Evolutionary conservation across 2,797 vertebrate genomes (phyloP).

Genomic region (Stomatorhinus walkeri): DNA sequence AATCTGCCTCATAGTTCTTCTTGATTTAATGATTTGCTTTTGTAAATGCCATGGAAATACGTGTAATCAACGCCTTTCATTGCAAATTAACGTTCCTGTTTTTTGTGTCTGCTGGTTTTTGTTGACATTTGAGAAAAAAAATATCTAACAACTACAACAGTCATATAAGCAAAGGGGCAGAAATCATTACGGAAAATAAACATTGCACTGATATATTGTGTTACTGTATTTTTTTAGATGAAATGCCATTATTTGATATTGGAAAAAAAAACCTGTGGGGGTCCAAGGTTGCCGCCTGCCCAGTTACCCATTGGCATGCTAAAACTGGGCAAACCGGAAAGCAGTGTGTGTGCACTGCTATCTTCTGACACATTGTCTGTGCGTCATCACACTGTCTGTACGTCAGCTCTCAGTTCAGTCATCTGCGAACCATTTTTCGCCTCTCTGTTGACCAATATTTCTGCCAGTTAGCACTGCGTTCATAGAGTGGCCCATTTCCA

Average conservation of each 20-base stretch:
- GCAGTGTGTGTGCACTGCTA: not conserved
- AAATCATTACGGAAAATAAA: not conserved
- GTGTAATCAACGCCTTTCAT: not conserved
- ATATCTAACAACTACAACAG: not conserved
- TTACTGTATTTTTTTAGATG: not conserved
- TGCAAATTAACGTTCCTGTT: not conserved
- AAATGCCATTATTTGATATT: not conserved
- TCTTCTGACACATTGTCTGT: not conserved
- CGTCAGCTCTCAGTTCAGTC: not conserved
- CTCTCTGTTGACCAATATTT: not conserved
- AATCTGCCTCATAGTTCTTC: not conserved
- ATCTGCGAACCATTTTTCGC: not conserved
- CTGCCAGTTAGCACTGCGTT: not conserved
- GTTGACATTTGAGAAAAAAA: not conserved
- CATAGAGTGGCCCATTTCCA: not conserved
- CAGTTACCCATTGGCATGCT: not conserved
- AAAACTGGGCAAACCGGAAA: not conserved
- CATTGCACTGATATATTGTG: not conserved
- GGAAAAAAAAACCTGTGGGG: not conserved
- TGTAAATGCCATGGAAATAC: slow-evolving; percentile 5
- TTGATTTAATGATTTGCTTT: slow-evolving; percentile 4
- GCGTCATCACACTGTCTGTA: not conserved
- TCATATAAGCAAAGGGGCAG: not conserved
- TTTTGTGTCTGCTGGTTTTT: not conserved
- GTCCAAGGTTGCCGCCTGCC: not conserved